Conservation (phyloP, 2,888 invertebrate genomes). For the Synergus itoensis region DNA sequence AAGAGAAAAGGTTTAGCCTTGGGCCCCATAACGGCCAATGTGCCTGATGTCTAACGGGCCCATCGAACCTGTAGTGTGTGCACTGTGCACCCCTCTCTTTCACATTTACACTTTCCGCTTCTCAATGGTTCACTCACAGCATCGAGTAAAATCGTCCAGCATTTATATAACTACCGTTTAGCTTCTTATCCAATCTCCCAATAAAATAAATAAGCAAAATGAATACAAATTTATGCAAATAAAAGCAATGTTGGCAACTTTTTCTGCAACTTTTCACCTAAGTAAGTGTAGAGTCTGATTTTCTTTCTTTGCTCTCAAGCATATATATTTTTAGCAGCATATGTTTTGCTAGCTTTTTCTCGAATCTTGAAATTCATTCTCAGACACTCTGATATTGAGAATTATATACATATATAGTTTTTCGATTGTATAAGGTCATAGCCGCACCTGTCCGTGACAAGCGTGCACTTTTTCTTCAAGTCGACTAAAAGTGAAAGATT, state of each 20-base stretch:
- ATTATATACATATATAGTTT: neutral
- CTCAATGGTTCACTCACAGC: constrained; percentile 7
- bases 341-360: neutral
- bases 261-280: neutral
- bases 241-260: neutral
- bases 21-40: constrained; percentile 37
- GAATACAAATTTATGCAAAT: neutral
- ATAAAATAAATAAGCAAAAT: neutral
- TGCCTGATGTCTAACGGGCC: constrained; percentile 31
- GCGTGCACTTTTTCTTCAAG: neutral
- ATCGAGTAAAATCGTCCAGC: constrained; percentile 7
- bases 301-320: neutral
- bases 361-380: neutral
- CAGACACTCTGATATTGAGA: neutral
- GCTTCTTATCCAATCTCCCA: constrained; percentile 1
- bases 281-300: neutral
- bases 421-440: neutral
- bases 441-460: constrained; percentile 14
- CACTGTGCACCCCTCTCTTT: constrained; percentile 5
- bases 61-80: constrained; percentile 28
- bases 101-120: constrained; percentile 24
- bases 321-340: neutral
- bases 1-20: constrained; percentile 31
- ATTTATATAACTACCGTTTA: constrained; percentile 25
- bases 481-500: constrained; percentile 32